Percentiles rank a stretch among this genome's conserved stretches.
Evolutionary conservation across 2,113 vertebrate species (phyloP).

Genomic region (Syngnathus typhle): DNA sequence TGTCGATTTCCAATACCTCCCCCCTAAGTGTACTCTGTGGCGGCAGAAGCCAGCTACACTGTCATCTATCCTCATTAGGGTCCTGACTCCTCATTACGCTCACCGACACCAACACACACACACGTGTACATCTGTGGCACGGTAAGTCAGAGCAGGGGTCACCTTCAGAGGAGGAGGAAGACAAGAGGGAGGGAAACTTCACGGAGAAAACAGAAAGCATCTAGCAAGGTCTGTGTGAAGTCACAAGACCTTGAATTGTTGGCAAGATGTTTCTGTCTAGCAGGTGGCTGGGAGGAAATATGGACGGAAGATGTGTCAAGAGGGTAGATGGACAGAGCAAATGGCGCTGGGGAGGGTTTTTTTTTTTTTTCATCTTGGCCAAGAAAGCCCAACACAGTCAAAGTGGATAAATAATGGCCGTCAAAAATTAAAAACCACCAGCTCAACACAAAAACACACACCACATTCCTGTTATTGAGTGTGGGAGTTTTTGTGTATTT

Average conservation of each 20-base stretch:
- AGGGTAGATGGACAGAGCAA: background rate
- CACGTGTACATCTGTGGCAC: slow-evolving; percentile 12
- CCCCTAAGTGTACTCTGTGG: slow-evolving; percentile 43
- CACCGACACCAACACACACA: slow-evolving; percentile 11
- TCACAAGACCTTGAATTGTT: slow-evolving; percentile 48
- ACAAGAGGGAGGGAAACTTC: slow-evolving; percentile 41
- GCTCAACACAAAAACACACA: slow-evolving; percentile 13
- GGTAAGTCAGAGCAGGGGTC: slow-evolving; percentile 34
- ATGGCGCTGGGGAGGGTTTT: slow-evolving; percentile 8
- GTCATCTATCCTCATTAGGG: slow-evolving; percentile 70
- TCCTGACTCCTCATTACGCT: slow-evolving; percentile 59
- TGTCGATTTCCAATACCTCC: slow-evolving; percentile 70
- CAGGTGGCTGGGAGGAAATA: slow-evolving; percentile 39
- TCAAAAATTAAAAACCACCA: slow-evolving; percentile 17
- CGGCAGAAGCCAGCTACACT: slow-evolving; percentile 60
- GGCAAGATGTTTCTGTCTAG: slow-evolving; percentile 38
- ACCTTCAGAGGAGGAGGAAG: slow-evolving; percentile 52
- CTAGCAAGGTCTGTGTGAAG: slow-evolving; percentile 47
- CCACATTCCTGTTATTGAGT: slow-evolving; percentile 21
- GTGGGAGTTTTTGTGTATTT: slow-evolving; percentile 28
- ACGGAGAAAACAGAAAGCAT: slow-evolving; percentile 46
- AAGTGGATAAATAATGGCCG: slow-evolving; percentile 41
- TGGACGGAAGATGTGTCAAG: slow-evolving; percentile 16
- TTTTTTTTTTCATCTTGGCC: slow-evolving; percentile 17
- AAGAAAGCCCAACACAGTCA: slow-evolving; percentile 35